phyloP scores from a whole-genome alignment of 2,113 vertebrate species.

The Plecotus auritus region DNA sequence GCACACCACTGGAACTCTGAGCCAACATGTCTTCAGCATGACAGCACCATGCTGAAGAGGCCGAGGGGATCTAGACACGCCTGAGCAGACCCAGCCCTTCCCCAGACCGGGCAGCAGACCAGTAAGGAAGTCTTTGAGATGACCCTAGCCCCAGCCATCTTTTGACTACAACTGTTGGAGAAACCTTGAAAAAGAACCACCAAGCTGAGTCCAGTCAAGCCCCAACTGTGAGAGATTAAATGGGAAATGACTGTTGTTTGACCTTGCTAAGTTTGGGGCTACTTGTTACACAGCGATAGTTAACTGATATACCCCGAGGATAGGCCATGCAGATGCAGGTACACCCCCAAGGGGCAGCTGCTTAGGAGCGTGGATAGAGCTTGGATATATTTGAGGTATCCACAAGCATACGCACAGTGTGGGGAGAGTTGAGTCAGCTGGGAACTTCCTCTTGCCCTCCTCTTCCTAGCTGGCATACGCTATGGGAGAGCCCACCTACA shows the following conservation, averaged over 20 bases:
- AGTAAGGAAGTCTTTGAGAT: background rate
- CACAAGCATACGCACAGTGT: background rate
- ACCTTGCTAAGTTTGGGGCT: background rate
- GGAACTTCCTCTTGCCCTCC: background rate
- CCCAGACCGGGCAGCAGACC: background rate
- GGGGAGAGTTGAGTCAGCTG: background rate
- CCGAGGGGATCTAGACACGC: background rate
- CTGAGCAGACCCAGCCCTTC: background rate
- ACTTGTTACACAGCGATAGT: background rate
- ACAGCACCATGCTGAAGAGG: background rate
- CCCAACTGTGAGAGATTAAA: background rate
- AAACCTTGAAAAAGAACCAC: background rate
- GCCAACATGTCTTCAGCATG: accelerated
- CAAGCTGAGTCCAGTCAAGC: background rate
- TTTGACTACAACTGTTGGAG: background rate
- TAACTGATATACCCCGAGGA: accelerated
- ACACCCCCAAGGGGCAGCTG: background rate
- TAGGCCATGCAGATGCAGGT: background rate
- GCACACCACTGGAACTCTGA: background rate
- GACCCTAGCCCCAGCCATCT: background rate
- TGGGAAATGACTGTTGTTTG: background rate
- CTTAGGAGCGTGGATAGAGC: background rate
- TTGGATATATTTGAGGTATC: background rate
- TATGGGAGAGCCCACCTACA: too few relatives aligned
- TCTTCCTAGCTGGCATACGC: background rate